Evolutionary conservation across 2,888 invertebrate species (phyloP), one percentile per base, ranked within the genome.

Genomic region (Polymixis lichenea): DNA sequence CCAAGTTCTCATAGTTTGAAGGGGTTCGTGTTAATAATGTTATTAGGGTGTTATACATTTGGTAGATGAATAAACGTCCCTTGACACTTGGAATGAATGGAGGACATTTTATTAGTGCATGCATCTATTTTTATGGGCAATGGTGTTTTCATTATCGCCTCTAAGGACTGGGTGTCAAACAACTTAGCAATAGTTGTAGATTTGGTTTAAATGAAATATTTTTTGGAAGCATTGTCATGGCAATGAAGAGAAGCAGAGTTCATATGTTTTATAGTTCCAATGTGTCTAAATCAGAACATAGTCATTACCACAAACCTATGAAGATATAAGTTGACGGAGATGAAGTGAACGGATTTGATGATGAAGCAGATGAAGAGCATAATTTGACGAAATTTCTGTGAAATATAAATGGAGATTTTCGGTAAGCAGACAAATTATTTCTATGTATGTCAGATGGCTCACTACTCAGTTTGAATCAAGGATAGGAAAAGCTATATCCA

Each of bases 1-100:
- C 68, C 83, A 90, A 91, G 91, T 96, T 95, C 96, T 95, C 96
- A 96, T 93, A 93, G 90, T 81, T 75, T 78, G 76, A 80, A 75
- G 73, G 85, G 82, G 77, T 77, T 77, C 72, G 78, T 84, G 83
- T 86, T 75, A 70, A 75, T 76, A 75, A 61, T 86, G 87, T 90
- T 90, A 87, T 88, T 79, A 80, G 86, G 83, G 85, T 90, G 90
- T 79, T 80, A 87, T 74, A 82, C 81, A 82, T 86, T 79, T 72
- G 77, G 73, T 86, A 60, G 75, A 79, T 76, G 80, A 71, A 83
- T 74, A 80, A 70, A 67, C 60, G 72, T n/a, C 32, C 28, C 61
- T 84, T 86, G 87, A 83, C 87, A 85, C 72, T 86, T 72, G 62
- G 55, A 55, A 78, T 76, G 72, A 77, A 82, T 72, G 77, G 62